Evolutionary conservation across 2,888 invertebrate species (phyloP), one percentile per base, ranked within the genome.

Genomic region (Heterodera filipjevi): DNA sequence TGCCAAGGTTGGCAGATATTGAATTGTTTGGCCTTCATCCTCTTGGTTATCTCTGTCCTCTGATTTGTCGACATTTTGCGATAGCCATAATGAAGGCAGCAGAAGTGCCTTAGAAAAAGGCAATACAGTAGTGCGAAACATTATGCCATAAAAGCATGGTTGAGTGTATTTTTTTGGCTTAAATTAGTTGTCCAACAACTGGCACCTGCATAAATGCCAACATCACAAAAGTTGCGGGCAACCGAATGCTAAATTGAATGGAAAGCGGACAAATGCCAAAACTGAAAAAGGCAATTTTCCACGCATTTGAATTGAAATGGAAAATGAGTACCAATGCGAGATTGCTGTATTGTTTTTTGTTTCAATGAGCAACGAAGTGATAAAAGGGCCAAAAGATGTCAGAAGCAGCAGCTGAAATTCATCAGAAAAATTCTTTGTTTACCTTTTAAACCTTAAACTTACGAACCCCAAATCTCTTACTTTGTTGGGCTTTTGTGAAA

Each of bases 351-450:
- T 32, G 33, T 16, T 75, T 30, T 22, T 59, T 22, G 30, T 53
- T 64, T 66, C 44, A 66, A 59, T 27, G 46, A 75, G n/a, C 46
- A 75, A 44, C 46, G 30, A 19, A 12, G 66, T n/a, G 8, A 75
- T 33, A 35, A 75, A 75, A 6, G 39, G 64, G 0, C 75, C 75
- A 10, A 75, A 10, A 39, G 66, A 75, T 32, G 68, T 53, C n/a
- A 30, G n/a, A n/a, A 75, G 75, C 53, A 75, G 35, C 19, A 75
- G 22, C 73, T 73, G n/a, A 71, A 71, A 30, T 27, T 71, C 12
- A 19, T 71, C 35, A 44, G 1, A 71, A 30, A 71, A 30, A 12
- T n/a, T n/a, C n/a, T n/a, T 71, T 30, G 10, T 10, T 30, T 44
- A n/a, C n/a, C 10, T 71, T 71, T 71, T 71, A 71, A 71, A 71